phyloP scores from a whole-genome alignment of 2,113 vertebrate genomes.

The Percopsis transmontana region DNA sequence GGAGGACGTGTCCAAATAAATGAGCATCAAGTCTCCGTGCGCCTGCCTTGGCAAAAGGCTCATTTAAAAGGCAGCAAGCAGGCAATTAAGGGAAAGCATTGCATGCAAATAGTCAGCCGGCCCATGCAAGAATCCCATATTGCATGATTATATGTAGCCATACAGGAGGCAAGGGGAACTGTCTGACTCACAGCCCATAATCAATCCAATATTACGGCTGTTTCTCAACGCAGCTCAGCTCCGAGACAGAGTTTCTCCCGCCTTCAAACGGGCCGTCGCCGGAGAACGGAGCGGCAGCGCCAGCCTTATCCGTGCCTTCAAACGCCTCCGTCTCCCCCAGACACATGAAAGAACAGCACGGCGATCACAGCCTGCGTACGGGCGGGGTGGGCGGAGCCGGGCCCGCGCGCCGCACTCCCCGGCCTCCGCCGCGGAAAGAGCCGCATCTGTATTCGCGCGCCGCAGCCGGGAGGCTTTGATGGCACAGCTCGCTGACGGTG shows the following conservation, averaged over 20 bases:
- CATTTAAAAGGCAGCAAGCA: constrained; percentile 9
- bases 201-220: constrained; percentile 45
- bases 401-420: constrained; percentile 45
- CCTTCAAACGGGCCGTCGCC: constrained; percentile 47
- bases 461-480: constrained; percentile 56
- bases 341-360: constrained; percentile 65
- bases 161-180: background rate
- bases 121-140: constrained; percentile 10
- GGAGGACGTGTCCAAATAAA: constrained; percentile 31
- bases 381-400: constrained; percentile 57
- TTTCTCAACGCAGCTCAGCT: constrained; percentile 15
- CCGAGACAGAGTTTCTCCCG: constrained; percentile 25
- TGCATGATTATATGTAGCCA: constrained; percentile 1
- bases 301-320: constrained; percentile 66
- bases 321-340: constrained; percentile 66
- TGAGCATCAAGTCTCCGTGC: constrained; percentile 16
- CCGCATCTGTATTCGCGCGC: constrained; percentile 54
- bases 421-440: constrained; percentile 39
- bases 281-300: constrained; percentile 44
- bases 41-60: constrained; percentile 8
- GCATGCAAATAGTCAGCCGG: background rate
- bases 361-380: too few species aligned
- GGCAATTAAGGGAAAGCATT: constrained; percentile 19
- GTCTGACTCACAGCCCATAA: constrained; percentile 23
- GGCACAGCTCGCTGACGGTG: constrained; percentile 57